Evolutionary conservation across 2,113 vertebrate genomes (phyloP).

Genomic region (Calidris pugnax): DNA sequence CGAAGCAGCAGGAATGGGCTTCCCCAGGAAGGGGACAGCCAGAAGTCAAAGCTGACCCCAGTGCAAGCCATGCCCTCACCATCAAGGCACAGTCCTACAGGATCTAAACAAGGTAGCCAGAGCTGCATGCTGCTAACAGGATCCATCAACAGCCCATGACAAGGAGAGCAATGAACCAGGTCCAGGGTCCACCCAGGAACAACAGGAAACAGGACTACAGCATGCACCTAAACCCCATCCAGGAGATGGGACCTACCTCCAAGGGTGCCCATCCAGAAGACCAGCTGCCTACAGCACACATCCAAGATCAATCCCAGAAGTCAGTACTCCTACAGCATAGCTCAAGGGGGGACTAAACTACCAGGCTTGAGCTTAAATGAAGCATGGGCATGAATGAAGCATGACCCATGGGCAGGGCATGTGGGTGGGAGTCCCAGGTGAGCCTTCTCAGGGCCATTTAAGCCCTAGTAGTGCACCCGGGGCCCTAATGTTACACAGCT

Average conservation of each 20-base stretch:
- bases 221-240: not conserved
- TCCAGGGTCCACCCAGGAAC: not conserved
- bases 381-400: no score
- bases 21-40: not conserved
- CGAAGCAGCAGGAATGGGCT: not conserved
- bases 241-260: not conserved
- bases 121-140: not conserved
- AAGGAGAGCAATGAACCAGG: not conserved
- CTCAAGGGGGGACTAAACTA: rapidly evolving
- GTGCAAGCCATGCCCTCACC: not conserved
- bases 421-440: not conserved
- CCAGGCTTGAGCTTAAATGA: not conserved
- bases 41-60: not conserved
- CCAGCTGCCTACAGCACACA: not conserved
- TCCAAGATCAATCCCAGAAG: not conserved
- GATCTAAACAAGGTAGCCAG: not conserved
- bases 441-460: not conserved
- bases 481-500: not conserved
- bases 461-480: not conserved
- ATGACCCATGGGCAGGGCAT: not conserved
- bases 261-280: no score
- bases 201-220: not conserved
- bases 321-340: not conserved
- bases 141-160: not conserved
- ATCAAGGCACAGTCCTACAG: not conserved